These are phyloP conservation scores for Himalopsyche anomala DNA, from an alignment of 2,888 invertebrate species.

Conservation along the genomic window DNA sequence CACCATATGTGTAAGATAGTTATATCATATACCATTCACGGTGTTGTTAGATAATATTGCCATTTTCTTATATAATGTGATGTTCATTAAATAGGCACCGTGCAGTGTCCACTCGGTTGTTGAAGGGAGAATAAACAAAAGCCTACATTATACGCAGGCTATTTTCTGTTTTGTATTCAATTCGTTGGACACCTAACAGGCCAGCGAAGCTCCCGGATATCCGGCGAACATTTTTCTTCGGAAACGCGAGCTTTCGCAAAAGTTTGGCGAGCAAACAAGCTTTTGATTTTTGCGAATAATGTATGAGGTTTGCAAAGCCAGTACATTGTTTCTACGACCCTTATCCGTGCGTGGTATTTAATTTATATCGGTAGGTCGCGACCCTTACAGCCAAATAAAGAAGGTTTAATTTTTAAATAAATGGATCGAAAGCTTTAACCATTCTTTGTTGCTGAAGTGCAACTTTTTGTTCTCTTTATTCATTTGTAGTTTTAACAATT, in stretches of 20 bases:
- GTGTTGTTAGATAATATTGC: too few species aligned
- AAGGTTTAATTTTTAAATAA: slow-evolving; percentile 5
- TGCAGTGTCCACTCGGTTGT: slow-evolving; percentile 8
- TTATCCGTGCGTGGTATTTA: background rate
- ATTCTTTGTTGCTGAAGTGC: background rate
- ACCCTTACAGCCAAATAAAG: slow-evolving; percentile 5
- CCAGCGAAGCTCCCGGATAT: slow-evolving; percentile 57
- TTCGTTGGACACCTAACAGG: slow-evolving; percentile 35
- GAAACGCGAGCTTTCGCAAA: slow-evolving; percentile 51
- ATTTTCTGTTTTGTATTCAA: slow-evolving; percentile 34
- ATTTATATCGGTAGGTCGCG: slow-evolving; percentile 1
- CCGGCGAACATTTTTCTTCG: slow-evolving; percentile 61
- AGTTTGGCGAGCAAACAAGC: slow-evolving; percentile 60
- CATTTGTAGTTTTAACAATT: too few species aligned
- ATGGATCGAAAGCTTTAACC: background rate
- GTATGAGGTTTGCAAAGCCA: background rate
- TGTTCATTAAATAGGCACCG: background rate
- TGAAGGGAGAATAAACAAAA: background rate
- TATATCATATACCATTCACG: too few species aligned
- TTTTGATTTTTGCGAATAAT: slow-evolving; percentile 62
- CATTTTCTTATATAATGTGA: background rate
- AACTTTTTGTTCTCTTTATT: background rate
- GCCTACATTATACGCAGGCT: slow-evolving; percentile 14
- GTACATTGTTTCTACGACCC: slow-evolving; percentile 36
- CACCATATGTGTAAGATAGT: too few species aligned